Evolutionary conservation across 92 coral and sea anemone genomes (phyloP), one percentile per base, ranked within the genome.

Genomic region (Phenganax stokvisi): DNA sequence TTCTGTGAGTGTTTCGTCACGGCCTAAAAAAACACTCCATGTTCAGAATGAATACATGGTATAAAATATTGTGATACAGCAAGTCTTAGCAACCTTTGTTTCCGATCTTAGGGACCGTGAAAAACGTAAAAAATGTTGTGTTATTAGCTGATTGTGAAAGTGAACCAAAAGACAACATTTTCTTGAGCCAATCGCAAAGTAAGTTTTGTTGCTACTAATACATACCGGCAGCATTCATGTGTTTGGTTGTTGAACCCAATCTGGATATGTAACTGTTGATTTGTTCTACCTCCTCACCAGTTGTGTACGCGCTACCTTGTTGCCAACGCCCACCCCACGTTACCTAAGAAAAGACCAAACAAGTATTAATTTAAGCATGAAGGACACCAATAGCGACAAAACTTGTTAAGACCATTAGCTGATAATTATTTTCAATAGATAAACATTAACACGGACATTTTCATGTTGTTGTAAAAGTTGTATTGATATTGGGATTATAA

Each of bases 1-100:
- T 17, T 77, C 81, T 44, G 81, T 77, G 29, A 77, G 71, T 9
- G 81, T 13, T 77, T 77, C 72, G 31, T 77, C 59, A 56, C 81
- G 81, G 20, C 81, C 81, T 77, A 44, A 37, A 37, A 1, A 37
- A 37, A 5, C 47, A 2, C 47, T 37, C 47, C 5, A 37, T 37
- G 47, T 37, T 37, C 47, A 37, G 47, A 37, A 37, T 37, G 47
- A 37, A 37, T 37, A 37, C 47, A 37, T 5, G 47, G 47, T 37
- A 37, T 37, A 37, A 37, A 37, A 37, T 37, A 37, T 37, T 37
- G 47, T 37, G 47, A 37, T 37, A 37, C 47, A 37, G 47, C 47
- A 37, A 37, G 47, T 37, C 47, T 37, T 37, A 37, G 47, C 47
- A 37, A 37, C 47, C 47, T 37, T 37, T 37, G 47, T 37, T 37